Evolutionary conservation across 2,113 vertebrate genomes (phyloP), one percentile per base, ranked within the genome.

Genomic region (Vulpes lagopus): DNA sequence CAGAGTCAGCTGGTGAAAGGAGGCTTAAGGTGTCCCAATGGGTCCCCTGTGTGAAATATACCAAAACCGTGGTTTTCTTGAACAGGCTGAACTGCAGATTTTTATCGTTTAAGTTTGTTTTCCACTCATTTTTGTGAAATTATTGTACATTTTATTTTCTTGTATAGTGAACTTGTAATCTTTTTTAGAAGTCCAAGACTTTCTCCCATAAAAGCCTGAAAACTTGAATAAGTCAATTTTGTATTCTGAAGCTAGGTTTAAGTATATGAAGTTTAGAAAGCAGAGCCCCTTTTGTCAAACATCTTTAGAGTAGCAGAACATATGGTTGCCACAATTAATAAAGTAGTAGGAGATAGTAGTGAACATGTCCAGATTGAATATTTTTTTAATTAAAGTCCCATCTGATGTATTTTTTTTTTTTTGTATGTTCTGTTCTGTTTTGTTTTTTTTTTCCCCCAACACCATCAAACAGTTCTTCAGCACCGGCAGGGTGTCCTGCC

Each of bases 61-160:
- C 20, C 22, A 59, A 60, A n/a, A 43, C 14, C 55, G 20, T 73
- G 49, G 19, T 90, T 97, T 80, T 59, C 30, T 51, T 16, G 14
- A 32, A 35, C 3, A 30, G n/a, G 43, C 60, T 83, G 69, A 87
- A 49, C 5, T 78, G 62, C 1, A 5, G 64, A 8, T 53, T 94
- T 86, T 64, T 43, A 32, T 65, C 51, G 53, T 96, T 94, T 73
- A 43, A 55, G n/a, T 92, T 81, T 89, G 51, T 74, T 95, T 92
- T 79, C 10, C 5, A 86, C 8, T 43, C 14, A 16, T 82, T 67
- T 89, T 96, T 51, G 38, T 88, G n/a, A 94, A 76, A 91, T 96
- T 69, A 73, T 60, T 91, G 12, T 5, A 15, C 16, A 57, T 43
- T 69, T 85, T 91, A 30, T 90, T 89, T 83, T 92, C 53, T 90